Percentiles rank a stretch among this genome's conserved stretches.
These are phyloP conservation scores for Cantharis rustica DNA, from an alignment of 2,888 invertebrate species.

Conservation along the genomic window DNA sequence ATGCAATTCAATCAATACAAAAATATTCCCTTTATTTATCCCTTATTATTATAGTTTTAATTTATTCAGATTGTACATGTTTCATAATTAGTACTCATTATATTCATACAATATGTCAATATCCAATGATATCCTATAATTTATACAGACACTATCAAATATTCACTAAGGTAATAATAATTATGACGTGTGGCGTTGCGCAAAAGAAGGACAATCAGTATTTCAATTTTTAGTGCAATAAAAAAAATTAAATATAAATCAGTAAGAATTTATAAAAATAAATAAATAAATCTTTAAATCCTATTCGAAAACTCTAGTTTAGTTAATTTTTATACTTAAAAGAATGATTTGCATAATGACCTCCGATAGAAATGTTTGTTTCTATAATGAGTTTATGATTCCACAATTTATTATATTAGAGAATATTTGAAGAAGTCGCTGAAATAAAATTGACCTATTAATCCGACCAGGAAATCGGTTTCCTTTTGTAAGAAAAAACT, in stretches of 20 bases:
- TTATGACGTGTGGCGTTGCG: not conserved
- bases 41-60: constrained; percentile 32
- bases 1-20: constrained; percentile 11
- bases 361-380: not conserved
- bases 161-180: not conserved
- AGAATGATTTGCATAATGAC: not conserved
- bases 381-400: not conserved
- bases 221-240: not conserved
- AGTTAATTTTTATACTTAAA: too few species aligned
- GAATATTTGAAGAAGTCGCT: too few species aligned
- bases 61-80: constrained; percentile 5
- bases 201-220: not conserved
- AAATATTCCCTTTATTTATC: constrained; percentile 16
- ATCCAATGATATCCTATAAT: not conserved
- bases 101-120: not conserved
- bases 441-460: not conserved
- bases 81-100: constrained; percentile 15
- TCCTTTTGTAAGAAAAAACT: not conserved
- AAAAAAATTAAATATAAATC: not conserved
- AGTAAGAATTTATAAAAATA: too few species aligned
- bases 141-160: not conserved
- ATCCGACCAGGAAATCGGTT: not conserved
- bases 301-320: too few species aligned
- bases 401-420: not conserved
- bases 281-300: too few species aligned